These are phyloP conservation scores for Drosophila bocki DNA, from an alignment of 1,140 invertebrate species.

Conservation along the genomic window DNA sequence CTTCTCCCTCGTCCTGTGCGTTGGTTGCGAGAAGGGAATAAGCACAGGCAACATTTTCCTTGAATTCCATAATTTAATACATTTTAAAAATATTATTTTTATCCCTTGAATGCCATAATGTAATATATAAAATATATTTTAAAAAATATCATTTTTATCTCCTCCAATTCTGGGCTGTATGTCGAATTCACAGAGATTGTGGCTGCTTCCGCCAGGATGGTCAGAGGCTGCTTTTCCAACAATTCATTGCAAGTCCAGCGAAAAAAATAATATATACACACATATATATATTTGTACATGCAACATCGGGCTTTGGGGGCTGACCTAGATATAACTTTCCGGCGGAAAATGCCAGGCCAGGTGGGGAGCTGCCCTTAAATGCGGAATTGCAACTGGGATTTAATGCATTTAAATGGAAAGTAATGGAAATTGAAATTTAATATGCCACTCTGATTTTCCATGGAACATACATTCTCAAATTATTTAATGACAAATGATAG, in stretches of 20 bases:
- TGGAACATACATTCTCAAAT: neutral
- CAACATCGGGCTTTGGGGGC: conserved; percentile 7
- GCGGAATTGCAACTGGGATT: neutral
- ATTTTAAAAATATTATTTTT: too few relatives aligned
- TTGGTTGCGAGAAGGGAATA: neutral
- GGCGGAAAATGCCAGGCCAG: conserved; percentile 6
- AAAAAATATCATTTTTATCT: neutral
- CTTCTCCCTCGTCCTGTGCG: neutral
- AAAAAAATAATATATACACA: neutral
- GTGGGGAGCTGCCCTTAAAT: conserved; percentile 7
- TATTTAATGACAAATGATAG: neutral
- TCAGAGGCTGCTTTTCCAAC: conserved; percentile 1
- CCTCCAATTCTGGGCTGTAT: neutral
- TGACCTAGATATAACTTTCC: conserved; percentile 16
- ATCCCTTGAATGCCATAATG: neutral
- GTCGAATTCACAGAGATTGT: neutral
- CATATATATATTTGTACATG: too few relatives aligned
- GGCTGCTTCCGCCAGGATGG: neutral
- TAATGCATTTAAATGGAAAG: conserved; percentile 14
- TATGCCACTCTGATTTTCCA: neutral
- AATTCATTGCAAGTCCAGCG: neutral
- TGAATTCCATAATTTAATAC: neutral
- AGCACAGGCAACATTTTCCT: neutral
- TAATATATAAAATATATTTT: too few relatives aligned
- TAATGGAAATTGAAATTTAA: conserved; percentile 8